Percentiles rank a stretch among this genome's conserved stretches.
Evolutionary conservation across 2,113 vertebrate genomes (phyloP).

Genomic region (Tragelaphus imberbis): DNA sequence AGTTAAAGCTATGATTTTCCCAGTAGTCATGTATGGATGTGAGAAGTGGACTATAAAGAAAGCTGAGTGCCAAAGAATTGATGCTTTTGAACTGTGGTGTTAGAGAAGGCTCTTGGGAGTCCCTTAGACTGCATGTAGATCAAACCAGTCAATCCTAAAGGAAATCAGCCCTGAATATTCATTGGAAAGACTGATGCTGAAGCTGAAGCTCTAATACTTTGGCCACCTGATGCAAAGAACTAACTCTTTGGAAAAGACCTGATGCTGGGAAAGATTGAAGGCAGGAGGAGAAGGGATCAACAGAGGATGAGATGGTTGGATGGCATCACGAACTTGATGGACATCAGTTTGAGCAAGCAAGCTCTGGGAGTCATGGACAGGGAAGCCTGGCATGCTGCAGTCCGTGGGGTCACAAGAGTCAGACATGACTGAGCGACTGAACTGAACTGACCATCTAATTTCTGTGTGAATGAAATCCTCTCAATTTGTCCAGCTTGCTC

Average conservation of each 20-base stretch:
- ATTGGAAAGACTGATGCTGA: background rate
- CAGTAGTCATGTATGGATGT: background rate
- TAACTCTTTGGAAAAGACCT: background rate
- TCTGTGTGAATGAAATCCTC: background rate
- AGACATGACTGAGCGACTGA: background rate
- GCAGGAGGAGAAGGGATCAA: background rate
- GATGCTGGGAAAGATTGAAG: background rate
- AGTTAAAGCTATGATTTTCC: background rate
- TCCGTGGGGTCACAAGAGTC: background rate
- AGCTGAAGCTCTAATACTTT: background rate
- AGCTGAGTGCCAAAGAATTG: background rate
- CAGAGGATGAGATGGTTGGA: background rate
- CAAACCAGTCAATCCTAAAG: background rate
- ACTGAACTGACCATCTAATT: background rate
- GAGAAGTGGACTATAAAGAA: background rate
- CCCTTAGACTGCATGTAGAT: background rate
- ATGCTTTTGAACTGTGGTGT: background rate
- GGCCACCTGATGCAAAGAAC: background rate
- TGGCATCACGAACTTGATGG: background rate
- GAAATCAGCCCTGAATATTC: background rate
- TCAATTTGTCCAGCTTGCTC: background rate
- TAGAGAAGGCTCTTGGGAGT: background rate
- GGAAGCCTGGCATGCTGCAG: background rate
- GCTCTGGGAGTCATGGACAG: background rate
- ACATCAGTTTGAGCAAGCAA: background rate